A percentile compares a stretch with the other conserved stretches of the same genome.
Conservation (phyloP, 2,113 vertebrate genomes). For the Cephalopholis sonnerati region DNA sequence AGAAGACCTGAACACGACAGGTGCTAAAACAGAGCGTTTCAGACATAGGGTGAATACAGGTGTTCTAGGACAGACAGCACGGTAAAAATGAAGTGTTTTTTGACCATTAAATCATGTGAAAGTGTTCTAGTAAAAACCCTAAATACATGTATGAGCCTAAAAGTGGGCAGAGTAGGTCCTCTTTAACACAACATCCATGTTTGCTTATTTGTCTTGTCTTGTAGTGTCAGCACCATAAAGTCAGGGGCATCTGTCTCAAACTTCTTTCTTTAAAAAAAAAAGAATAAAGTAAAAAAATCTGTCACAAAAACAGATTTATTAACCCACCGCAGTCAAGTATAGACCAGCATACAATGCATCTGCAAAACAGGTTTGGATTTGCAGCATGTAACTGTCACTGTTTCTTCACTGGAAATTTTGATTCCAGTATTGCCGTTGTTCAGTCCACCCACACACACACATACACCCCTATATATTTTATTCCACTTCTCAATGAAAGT, state of each 20-base stretch:
- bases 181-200: neutral
- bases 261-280: neutral
- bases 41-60: too few relatives aligned
- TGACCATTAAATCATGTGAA: too few relatives aligned
- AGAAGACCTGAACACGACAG: too few relatives aligned
- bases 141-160: too few relatives aligned
- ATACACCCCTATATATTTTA: neutral
- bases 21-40: too few relatives aligned
- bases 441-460: neutral
- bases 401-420: neutral
- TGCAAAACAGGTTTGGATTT: neutral
- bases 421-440: neutral
- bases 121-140: too few relatives aligned
- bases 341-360: neutral
- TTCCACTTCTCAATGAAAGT: slow-evolving; percentile 3
- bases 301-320: neutral
- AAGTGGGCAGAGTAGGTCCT: too few relatives aligned
- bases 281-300: neutral
- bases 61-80: too few relatives aligned
- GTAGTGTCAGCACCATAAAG: neutral
- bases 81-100: too few relatives aligned
- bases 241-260: neutral
- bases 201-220: neutral
- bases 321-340: neutral
- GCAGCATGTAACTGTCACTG: neutral